Evolutionary conservation across 2,888 invertebrate genomes (phyloP), one percentile per base, ranked within the genome.

Genomic region (Hyalella azteca): DNA sequence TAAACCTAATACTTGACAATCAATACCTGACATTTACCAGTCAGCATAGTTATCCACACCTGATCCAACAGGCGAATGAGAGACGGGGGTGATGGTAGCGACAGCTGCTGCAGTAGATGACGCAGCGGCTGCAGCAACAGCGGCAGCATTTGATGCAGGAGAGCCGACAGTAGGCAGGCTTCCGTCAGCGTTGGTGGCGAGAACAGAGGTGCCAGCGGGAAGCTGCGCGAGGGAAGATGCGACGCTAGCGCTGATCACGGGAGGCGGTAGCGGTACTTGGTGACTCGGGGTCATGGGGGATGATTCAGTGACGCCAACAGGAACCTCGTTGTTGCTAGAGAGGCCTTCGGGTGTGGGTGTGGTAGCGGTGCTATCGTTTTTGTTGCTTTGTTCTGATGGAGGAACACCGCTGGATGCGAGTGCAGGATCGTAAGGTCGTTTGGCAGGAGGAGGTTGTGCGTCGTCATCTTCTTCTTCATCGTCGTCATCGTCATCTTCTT

Each of bases 381-480:
- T 45, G 26, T 7, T 48, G 41, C 7, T 75, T n/a, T 48, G 22
- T 9, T 41, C 75, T n/a, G 45, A 78, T 79, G 77, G 26, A 19
- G 54, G n/a, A 4, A 49, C 29, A 40, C 77, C 39, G 3, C 77
- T 41, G 11, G 78, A 39, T 9, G 82, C 32, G 32, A 73, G 36
- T 49, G 77, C 75, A 19, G 77, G 60, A 5, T 79, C 81, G 60
- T 66, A 77, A 29, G 78, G 78, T 9, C 81, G 77, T 76, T 82
- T 82, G n/a, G 82, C 81, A 22, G 82, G 82, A 0, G 82, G 82
- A 9, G 41, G 41, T 26, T 75, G 41, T 4, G 40, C 32, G 9
- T 45, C 45, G 22, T 75, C 75, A 29, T 41, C 40, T 0, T 82
- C 82, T 11, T 77, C 80, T 41, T 75, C 75, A 4, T 75, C 75